phyloP scores from a whole-genome alignment of 2,888 invertebrate genomes.

The Drosophila paracracens region DNA sequence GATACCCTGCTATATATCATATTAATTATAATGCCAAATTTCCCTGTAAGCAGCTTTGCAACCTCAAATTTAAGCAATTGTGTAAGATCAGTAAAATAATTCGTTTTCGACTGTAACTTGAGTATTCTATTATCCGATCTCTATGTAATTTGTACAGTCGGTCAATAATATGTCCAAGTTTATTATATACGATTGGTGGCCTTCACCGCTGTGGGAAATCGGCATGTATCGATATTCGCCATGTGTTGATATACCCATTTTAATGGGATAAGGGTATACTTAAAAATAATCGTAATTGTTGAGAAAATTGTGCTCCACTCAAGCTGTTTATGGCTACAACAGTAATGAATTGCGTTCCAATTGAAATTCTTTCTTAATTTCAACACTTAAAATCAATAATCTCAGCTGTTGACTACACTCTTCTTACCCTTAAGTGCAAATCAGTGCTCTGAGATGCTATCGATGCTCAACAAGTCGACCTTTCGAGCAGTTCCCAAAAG shows the following conservation, averaged over 20 bases:
- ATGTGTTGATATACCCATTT: not conserved
- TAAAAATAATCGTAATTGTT: not conserved
- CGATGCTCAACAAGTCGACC: constrained; percentile 45
- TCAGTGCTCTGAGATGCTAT: constrained; percentile 21
- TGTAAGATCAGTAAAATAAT: no score
- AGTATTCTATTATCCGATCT: not conserved
- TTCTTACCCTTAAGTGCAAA: constrained; percentile 5
- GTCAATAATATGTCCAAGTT: no score
- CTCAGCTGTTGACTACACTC: constrained; percentile 15
- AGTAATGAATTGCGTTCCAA: not conserved
- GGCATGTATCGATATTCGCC: not conserved
- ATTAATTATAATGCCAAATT: accelerated
- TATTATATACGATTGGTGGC: no score
- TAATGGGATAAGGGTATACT: no score
- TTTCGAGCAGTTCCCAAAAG: not conserved
- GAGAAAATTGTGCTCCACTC: not conserved
- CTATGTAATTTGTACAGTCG: no score
- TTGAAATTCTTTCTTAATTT: not conserved
- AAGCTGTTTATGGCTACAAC: not conserved
- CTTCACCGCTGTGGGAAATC: not conserved
- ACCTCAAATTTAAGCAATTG: not conserved
- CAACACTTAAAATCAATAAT: constrained; percentile 21
- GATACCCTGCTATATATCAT: not conserved
- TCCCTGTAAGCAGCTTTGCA: not conserved
- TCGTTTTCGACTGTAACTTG: not conserved